Base-by-base conservation (phyloP, 2,113 vertebrate genomes). In the Laterallus jamaicensis region DNA sequence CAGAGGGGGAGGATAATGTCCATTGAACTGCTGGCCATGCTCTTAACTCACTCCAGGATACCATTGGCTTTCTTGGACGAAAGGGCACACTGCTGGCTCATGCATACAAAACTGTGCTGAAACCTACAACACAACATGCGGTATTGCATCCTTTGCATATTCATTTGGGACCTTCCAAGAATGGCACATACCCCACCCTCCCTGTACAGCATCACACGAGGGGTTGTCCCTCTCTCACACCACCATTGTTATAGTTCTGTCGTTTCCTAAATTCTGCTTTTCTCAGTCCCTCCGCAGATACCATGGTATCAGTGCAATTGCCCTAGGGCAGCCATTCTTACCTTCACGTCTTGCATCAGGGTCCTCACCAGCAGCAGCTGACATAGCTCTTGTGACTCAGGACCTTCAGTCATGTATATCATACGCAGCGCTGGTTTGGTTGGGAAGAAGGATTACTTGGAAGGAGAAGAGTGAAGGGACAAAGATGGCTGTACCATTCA, bases 321-420 rank as follows among this genome's bases (percentile, higher is more conserved):
- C 22, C 29, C 15, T 28, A 58, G 29, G 37, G 85, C 55, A 92
- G 47, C 29, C 35, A 3, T 71, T 91, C 94, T 94, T 95, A 95
- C 73, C 93, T 95, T 95, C 40, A 82, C n/a, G 44, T 87, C 73
- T 75, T 76, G 86, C 54, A 90, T 39, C 49, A 82, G 25, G 37
- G 24, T 87, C 84, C 77, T 91, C 95, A 86, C 52, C 58, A 87
- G 31, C 63, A 85, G 67, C 81, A 95, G 70, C 66, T 92, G 86
- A 64, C 50, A 92, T 11, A 66, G 78, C 66, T 91, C 39, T 28
- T 69, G 44, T 58, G 62, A 82, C 18, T 73, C 70, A 88, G 13
- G 49, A 66, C 50, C 70, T 59, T 55, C 81, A 88, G 35, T 29
- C 83, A 70, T 59, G 67, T 58, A 35, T 70, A 87, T 76, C 66